These are phyloP conservation scores for Nothoprocta perdicaria DNA, from an alignment of 2,113 vertebrate genomes.

Conservation along the genomic window DNA sequence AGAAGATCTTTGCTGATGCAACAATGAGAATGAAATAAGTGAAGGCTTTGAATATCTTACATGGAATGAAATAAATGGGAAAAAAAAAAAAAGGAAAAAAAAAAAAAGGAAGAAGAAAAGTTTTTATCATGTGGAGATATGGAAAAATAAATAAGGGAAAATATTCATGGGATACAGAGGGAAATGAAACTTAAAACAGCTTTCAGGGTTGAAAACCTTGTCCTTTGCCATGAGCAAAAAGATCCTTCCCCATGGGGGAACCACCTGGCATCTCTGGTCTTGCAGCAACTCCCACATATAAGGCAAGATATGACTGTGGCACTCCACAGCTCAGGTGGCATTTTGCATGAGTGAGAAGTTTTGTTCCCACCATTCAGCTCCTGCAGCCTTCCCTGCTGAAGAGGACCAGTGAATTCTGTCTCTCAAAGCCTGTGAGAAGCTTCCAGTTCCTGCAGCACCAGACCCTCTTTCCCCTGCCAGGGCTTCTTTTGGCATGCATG, in stretches of 20 bases:
- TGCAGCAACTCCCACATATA: no score
- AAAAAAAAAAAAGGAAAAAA: no score
- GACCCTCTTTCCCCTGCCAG: neutral
- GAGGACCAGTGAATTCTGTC: fast-evolving
- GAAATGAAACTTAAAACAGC: neutral
- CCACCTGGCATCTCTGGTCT: neutral
- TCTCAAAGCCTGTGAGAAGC: neutral
- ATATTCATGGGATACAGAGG: fast-evolving
- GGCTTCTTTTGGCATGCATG: neutral
- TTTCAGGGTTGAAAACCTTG: neutral
- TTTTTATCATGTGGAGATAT: neutral
- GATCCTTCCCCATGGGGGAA: neutral
- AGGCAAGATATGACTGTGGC: no score
- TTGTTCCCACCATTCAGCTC: neutral
- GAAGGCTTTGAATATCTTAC: neutral
- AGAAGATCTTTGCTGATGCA: neutral
- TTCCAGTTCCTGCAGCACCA: neutral
- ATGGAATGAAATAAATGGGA: no score
- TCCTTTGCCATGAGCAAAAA: neutral
- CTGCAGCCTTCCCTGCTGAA: neutral
- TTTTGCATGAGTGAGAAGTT: neutral
- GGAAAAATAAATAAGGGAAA: neutral
- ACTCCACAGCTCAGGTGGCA: no score
- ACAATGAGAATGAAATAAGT: neutral
- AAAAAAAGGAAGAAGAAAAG: neutral